Percentiles rank a stretch among this genome's conserved stretches.
Conservation (phyloP, 2,113 vertebrate species). For the Raja brachyura region DNA sequence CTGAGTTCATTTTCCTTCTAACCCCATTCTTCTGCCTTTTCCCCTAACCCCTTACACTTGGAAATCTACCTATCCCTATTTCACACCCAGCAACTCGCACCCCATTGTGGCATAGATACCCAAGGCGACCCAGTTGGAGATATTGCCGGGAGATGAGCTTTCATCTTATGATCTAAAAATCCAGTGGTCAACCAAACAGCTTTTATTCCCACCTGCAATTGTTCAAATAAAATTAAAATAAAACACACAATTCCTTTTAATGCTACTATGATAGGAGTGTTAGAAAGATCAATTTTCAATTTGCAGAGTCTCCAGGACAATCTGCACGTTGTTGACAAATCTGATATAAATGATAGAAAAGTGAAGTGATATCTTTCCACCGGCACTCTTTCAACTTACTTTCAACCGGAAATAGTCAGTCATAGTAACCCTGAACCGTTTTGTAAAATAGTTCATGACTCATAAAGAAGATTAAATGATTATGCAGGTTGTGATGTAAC, state of each 20-base stretch:
- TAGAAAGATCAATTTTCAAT: too few relatives aligned
- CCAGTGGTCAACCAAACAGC: neutral
- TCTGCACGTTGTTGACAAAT: neutral
- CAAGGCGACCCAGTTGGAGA: too few relatives aligned
- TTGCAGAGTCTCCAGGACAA: neutral
- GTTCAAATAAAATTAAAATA: neutral
- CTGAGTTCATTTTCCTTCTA: too few relatives aligned
- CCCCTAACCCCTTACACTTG: too few relatives aligned
- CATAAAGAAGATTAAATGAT: neutral
- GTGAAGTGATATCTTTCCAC: neutral
- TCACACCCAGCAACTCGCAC: too few relatives aligned
- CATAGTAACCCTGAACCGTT: neutral
- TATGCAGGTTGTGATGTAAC: neutral
- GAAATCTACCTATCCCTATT: too few relatives aligned
- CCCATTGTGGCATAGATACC: too few relatives aligned
- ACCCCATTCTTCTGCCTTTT: too few relatives aligned
- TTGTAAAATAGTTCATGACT: neutral
- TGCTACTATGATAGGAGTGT: neutral
- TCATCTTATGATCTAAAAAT: too few relatives aligned
- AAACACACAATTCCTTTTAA: neutral
- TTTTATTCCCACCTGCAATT: neutral
- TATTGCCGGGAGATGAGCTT: too few relatives aligned
- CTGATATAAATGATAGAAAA: neutral
- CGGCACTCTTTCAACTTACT: neutral
- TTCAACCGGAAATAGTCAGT: neutral